Percentiles rank a stretch among this genome's conserved stretches.
Conservation (phyloP, 1,140 invertebrate species). For the Bacillus rossius region DNA sequence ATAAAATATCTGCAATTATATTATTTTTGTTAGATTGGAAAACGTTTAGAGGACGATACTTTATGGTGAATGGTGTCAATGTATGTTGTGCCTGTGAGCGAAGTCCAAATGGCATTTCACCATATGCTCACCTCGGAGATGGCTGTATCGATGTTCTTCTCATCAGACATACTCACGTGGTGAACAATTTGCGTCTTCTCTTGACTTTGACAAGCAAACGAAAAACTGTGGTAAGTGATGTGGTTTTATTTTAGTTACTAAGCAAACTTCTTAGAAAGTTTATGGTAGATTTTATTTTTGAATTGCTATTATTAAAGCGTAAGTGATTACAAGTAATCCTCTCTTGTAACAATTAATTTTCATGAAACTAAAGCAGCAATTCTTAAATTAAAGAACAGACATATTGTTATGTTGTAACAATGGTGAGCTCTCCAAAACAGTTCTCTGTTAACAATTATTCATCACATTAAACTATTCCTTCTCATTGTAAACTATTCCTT, state of each 20-base stretch:
- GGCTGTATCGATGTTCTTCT: slow-evolving; percentile 75
- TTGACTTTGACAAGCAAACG: slow-evolving; percentile 52
- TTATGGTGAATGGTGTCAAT: slow-evolving; percentile 72
- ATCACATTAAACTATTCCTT: no score
- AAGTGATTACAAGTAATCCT: not conserved
- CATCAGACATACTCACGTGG: slow-evolving; percentile 63
- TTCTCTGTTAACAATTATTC: no score
- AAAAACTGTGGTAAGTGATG: slow-evolving; percentile 50
- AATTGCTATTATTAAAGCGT: not conserved
- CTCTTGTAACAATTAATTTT: not conserved
- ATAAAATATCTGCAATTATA: not conserved
- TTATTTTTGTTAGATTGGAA: slow-evolving; percentile 27
- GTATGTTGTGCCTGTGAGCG: slow-evolving; percentile 72
- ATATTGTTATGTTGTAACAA: no score
- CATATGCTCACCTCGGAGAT: slow-evolving; percentile 75
- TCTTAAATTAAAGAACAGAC: no score
- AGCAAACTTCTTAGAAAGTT: not conserved
- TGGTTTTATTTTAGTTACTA: not conserved
- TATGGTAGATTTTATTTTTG: not conserved
- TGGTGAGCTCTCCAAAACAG: no score
- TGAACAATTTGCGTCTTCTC: slow-evolving; percentile 68
- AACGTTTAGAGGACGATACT: slow-evolving; percentile 65
- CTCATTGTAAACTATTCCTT: no score
- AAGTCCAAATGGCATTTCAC: slow-evolving; percentile 70
- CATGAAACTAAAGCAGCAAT: not conserved